Conservation (phyloP, 2,797 vertebrate genomes). For the Rhadinocentrus ornatus region DNA sequence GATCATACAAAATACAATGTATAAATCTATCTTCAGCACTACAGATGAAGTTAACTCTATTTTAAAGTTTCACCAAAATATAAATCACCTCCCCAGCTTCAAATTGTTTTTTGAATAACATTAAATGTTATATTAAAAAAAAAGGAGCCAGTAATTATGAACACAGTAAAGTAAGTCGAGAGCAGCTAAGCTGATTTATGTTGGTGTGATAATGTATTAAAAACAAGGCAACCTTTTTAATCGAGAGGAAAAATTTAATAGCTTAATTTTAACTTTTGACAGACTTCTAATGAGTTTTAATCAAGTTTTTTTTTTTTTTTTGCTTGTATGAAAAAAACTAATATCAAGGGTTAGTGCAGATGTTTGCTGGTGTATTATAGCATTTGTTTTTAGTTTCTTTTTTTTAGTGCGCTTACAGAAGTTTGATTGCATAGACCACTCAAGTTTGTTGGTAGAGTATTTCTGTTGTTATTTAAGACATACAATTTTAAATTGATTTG, state of each 20-base stretch:
- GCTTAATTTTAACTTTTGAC: constrained; percentile 3
- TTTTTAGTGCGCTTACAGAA: constrained; percentile 10
- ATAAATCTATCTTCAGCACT: background rate
- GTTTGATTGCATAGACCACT: constrained; percentile 5
- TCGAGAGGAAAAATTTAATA: background rate
- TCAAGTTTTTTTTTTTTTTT: background rate
- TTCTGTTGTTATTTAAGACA: constrained; percentile 8
- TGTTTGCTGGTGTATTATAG: background rate
- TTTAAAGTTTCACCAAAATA: background rate
- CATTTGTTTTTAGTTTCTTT: background rate
- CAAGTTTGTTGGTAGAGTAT: constrained; percentile 23
- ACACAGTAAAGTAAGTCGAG: background rate
- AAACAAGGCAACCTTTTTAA: background rate
- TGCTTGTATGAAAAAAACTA: background rate
- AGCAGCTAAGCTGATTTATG: background rate
- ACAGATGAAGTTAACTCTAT: background rate
- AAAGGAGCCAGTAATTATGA: background rate
- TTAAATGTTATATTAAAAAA: background rate
- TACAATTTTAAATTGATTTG: background rate
- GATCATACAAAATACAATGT: background rate
- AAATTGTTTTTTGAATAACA: background rate
- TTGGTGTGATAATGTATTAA: background rate
- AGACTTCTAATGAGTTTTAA: constrained; percentile 4
- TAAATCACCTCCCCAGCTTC: background rate
- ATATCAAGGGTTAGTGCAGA: background rate